phyloP scores from a whole-genome alignment of 2,888 invertebrate species.

The Pinctada fucata region DNA sequence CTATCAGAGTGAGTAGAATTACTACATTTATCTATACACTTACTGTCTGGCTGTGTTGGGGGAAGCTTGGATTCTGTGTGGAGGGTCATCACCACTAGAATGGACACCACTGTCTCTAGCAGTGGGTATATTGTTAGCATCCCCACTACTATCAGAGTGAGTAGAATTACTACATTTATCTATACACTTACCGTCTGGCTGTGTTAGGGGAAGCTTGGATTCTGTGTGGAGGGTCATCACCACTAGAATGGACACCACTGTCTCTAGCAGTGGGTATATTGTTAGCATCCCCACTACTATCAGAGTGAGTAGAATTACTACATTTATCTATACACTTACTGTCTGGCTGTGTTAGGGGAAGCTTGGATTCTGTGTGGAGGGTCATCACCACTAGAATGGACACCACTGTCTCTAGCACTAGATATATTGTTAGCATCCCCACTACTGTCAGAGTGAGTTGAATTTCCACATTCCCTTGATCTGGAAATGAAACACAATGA shows the following conservation, averaged over 20 bases:
- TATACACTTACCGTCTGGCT: conserved; percentile 52
- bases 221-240: conserved; percentile 56
- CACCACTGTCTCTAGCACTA: conserved; percentile 67
- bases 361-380: conserved; percentile 45
- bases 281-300: conserved; percentile 61
- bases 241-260: conserved; percentile 69
- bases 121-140: conserved; percentile 58
- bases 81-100: conserved; percentile 63
- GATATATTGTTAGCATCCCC: conserved; percentile 59
- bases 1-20: too few relatives aligned
- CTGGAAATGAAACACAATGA: conserved; percentile 31
- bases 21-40: too few relatives aligned
- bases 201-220: conserved; percentile 53
- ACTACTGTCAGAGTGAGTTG: conserved; percentile 60
- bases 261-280: conserved; percentile 63
- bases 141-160: conserved; percentile 67
- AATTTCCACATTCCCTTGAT: conserved; percentile 52
- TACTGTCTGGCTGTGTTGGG: conserved; percentile 54
- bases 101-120: conserved; percentile 69
- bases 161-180: too few relatives aligned
- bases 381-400: conserved; percentile 68
- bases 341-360: conserved; percentile 52
- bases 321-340: conserved; percentile 31
- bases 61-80: conserved; percentile 50
- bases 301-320: too few relatives aligned